These are phyloP conservation scores for Calephelis perditalis DNA, from an alignment of 2,888 invertebrate species.

Conservation along the genomic window DNA sequence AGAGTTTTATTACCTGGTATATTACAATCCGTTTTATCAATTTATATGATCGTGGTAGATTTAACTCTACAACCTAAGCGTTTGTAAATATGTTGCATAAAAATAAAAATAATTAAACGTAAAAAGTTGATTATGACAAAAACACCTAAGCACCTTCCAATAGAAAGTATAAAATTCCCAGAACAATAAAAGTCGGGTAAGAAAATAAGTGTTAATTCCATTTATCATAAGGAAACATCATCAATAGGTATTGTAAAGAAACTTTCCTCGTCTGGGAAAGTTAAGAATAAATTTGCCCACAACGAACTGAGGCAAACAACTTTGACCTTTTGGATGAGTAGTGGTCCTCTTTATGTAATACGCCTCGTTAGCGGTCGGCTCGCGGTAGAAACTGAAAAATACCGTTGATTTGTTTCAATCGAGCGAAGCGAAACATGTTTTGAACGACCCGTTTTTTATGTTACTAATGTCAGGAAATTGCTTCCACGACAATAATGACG, in stretches of 20 bases:
- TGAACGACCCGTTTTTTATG: neutral
- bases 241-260: neutral
- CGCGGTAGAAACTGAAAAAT: neutral
- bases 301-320: neutral
- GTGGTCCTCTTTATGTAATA: conserved; percentile 9
- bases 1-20: too few relatives aligned
- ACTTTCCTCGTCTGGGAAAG: neutral
- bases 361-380: conserved; percentile 5
- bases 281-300: conserved; percentile 3
- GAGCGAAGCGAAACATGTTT: neutral
- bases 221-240: neutral
- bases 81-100: too few relatives aligned
- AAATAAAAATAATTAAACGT: too few relatives aligned
- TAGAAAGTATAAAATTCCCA: too few relatives aligned
- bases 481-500: too few relatives aligned
- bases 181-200: neutral
- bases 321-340: conserved; percentile 5
- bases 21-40: too few relatives aligned
- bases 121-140: too few relatives aligned
- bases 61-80: too few relatives aligned
- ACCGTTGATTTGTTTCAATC: conserved; percentile 5
- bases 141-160: too few relatives aligned
- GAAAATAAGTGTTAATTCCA: neutral
- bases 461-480: neutral
- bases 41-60: too few relatives aligned